Evolutionary conservation across 2,888 invertebrate genomes (phyloP).

Genomic region (Euproctis similis): DNA sequence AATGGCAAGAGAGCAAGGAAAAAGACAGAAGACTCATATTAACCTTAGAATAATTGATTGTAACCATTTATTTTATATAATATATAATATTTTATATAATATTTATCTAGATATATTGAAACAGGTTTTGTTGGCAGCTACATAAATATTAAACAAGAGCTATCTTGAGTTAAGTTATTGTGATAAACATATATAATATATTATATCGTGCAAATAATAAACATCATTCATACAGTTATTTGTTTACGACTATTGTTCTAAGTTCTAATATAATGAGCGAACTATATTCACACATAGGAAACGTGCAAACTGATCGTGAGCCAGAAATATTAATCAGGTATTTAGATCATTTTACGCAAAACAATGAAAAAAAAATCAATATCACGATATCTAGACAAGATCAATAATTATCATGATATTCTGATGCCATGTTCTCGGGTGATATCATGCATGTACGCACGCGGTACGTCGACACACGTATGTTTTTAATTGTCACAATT

Average conservation of each 20-base stretch:
- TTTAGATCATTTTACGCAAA: slow-evolving; percentile 6
- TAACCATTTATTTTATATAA: too few relatives aligned
- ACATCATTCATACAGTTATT: slow-evolving; percentile 13
- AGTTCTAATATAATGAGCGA: too few relatives aligned
- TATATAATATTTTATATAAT: too few relatives aligned
- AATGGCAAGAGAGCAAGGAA: too few relatives aligned
- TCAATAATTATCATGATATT: slow-evolving; percentile 32
- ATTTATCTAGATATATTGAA: too few relatives aligned
- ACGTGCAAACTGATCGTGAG: slow-evolving; percentile 2
- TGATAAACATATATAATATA: slow-evolving; percentile 3
- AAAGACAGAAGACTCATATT: too few relatives aligned
- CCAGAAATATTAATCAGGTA: slow-evolving; percentile 1
- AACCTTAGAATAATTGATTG: too few relatives aligned
- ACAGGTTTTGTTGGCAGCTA: too few relatives aligned
- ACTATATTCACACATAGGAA: too few relatives aligned
- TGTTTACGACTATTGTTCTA: slow-evolving; percentile 2
- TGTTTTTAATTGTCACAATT: slow-evolving; percentile 53
- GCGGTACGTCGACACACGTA: slow-evolving; percentile 33
- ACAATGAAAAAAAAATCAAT: slow-evolving; percentile 7
- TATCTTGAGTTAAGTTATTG: too few relatives aligned
- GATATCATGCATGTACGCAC: slow-evolving; percentile 46
- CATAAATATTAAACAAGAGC: too few relatives aligned
- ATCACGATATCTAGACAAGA: slow-evolving; percentile 15
- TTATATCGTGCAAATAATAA: slow-evolving; percentile 12
- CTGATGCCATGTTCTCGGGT: slow-evolving; percentile 53